These are phyloP conservation scores for Protaetia brevitarsis DNA, from an alignment of 1,140 invertebrate species.

Conservation along the genomic window DNA sequence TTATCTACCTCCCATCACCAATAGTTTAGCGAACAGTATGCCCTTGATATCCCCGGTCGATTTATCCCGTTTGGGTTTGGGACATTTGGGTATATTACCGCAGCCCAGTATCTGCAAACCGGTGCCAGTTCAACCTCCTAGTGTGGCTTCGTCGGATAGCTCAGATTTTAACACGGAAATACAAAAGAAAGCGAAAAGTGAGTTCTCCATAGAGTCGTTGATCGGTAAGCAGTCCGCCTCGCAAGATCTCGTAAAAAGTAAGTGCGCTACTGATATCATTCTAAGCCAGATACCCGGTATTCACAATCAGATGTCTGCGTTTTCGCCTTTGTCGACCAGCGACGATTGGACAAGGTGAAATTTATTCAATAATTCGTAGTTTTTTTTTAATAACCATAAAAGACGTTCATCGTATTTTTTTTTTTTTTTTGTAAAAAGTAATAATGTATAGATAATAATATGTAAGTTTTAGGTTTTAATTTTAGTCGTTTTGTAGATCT, in stretches of 20 bases:
- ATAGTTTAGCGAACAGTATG: constrained; percentile 33
- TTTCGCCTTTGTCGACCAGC: constrained; percentile 40
- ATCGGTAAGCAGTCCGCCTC: constrained; percentile 37
- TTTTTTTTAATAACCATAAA: neutral
- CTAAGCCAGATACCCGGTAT: constrained; percentile 29
- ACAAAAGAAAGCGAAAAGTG: constrained; percentile 43
- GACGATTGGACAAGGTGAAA: constrained; percentile 49
- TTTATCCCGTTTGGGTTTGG: constrained; percentile 41
- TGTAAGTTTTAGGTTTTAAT: no score
- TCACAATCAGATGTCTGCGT: constrained; percentile 44
- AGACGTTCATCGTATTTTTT: neutral
- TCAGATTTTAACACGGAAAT: constrained; percentile 42
- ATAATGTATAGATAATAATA: no score
- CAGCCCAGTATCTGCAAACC: constrained; percentile 54
- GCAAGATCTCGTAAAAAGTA: constrained; percentile 33
- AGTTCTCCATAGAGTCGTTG: constrained; percentile 47
- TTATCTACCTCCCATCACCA: constrained; percentile 42
- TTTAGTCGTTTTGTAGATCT: no score
- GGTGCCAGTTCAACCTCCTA: constrained; percentile 52
- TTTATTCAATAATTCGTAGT: neutral
- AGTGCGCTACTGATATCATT: constrained; percentile 28
- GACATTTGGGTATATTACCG: constrained; percentile 40
- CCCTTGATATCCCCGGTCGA: constrained; percentile 47
- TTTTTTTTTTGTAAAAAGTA: constrained; percentile 4
- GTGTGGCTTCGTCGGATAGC: constrained; percentile 38